phyloP scores from a whole-genome alignment of 2,888 invertebrate species.

The Lycocerus yunnanus region DNA sequence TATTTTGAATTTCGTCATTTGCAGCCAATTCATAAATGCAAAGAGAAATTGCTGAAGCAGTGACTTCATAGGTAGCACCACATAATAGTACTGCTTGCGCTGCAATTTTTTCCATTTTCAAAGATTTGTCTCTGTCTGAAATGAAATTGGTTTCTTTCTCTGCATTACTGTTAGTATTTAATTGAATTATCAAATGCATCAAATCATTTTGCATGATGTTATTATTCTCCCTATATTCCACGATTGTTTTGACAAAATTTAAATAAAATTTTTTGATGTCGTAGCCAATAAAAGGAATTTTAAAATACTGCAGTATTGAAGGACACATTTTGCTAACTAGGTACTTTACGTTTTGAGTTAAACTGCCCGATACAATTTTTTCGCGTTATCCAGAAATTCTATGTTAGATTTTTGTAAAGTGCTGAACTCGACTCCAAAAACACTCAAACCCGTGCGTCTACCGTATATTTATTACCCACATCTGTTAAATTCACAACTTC shows the following conservation, averaged over 20 bases:
- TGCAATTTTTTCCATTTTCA: conserved; percentile 23
- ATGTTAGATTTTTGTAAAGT: conserved; percentile 54
- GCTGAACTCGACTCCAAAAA: conserved; percentile 51
- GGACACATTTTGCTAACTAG: background rate
- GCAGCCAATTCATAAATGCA: conserved; percentile 58
- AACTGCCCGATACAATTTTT: conserved; percentile 36
- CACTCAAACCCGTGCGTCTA: conserved; percentile 52
- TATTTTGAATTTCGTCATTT: conserved; percentile 55
- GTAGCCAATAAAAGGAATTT: background rate
- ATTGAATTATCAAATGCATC: conserved; percentile 4
- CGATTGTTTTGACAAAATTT: background rate
- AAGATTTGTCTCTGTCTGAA: background rate
- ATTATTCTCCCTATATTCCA: background rate
- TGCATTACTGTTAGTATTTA: background rate
- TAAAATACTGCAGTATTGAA: background rate
- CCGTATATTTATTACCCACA: conserved; percentile 45
- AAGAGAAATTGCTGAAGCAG: conserved; percentile 53
- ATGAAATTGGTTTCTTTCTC: background rate
- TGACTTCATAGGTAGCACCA: conserved; percentile 51
- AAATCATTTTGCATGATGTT: background rate
- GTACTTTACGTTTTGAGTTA: background rate
- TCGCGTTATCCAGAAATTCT: conserved; percentile 45
- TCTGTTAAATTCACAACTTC: conserved; percentile 37
- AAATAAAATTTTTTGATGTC: background rate
- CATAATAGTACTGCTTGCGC: conserved; percentile 44